Conservation (phyloP, 2,797 vertebrate species). For the Myiotriccus ornatus region DNA sequence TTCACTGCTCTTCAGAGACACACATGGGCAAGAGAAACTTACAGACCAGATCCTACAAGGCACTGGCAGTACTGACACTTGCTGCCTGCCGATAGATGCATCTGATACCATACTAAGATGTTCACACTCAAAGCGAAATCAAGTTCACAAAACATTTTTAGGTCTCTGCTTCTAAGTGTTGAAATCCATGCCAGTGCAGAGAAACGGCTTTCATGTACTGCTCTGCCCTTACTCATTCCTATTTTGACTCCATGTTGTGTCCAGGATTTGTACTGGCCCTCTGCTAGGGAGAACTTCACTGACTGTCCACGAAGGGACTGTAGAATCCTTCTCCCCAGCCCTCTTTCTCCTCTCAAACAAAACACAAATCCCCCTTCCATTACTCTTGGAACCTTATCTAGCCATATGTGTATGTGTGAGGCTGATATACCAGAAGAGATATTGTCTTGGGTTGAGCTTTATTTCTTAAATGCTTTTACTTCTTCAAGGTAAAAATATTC, state of each 20-base stretch:
- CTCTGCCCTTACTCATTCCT: background rate
- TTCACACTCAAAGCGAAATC: background rate
- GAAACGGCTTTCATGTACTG: background rate
- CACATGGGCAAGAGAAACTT: background rate
- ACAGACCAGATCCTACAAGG: background rate
- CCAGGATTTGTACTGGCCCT: background rate
- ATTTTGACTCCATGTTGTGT: background rate
- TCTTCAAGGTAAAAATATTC: background rate
- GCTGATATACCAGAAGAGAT: background rate
- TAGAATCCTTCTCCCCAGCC: background rate
- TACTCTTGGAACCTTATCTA: background rate
- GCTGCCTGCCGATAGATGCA: background rate
- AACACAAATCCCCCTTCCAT: background rate
- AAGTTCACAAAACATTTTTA: background rate
- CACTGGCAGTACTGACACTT: background rate
- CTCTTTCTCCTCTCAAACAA: background rate
- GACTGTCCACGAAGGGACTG: background rate
- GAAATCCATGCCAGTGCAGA: background rate
- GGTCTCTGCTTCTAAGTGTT: background rate
- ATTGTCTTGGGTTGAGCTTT: background rate
- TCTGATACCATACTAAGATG: background rate
- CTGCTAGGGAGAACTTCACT: background rate
- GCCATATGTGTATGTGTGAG: background rate
- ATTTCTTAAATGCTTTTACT: background rate
- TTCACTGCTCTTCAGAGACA: background rate